Evolutionary conservation across 1,140 invertebrate species (phyloP), one percentile per base, ranked within the genome.

Genomic region (Cyphomyrmex costatus): DNA sequence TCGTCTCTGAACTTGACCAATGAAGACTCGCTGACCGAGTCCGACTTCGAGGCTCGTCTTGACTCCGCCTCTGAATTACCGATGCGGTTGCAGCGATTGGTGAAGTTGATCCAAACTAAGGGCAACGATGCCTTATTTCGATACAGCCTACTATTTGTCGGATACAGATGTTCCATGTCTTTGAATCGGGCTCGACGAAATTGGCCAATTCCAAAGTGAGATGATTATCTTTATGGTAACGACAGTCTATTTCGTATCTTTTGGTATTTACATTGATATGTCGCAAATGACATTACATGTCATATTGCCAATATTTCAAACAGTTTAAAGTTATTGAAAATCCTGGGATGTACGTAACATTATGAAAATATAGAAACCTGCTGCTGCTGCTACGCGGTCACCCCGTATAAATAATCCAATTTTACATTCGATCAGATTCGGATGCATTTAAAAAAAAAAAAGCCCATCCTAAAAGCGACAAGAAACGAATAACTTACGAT

Each of bases 1-100:
- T 82, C 79, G 79, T 73, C 51, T 73, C 36, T 58, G 51, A 58
- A 82, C 79, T 82, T 82, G 33, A 49, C 79, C 79, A 82, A 82
- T 82, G 36, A 33, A 56, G 33, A 60, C 33, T n/a, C 24, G 53
- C 53, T 73, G 79, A 82, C 79, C 79, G 53, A 73, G 53, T 58
- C 53, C 53, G 53, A 82, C 79, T 73, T 82, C 4, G 51, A 60
- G 68, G 42, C 53, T 58, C 51, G 78, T 70, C 78, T 70, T 82
- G 66, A 51, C 78, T 71, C 79, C 79, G 79, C 79, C 79, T 46
- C 68, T 58, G 61, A 53, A 46, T 82, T 82, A 58, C 66, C 53
- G 66, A 82, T 73, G 66, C 24, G 19, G 36, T 36, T 12, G 24
- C 33, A 24, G 7, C 36, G 66, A 82, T 82, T 82, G 79, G 79